Conservation (phyloP, 2,113 vertebrate species). For the Lontra canadensis region DNA sequence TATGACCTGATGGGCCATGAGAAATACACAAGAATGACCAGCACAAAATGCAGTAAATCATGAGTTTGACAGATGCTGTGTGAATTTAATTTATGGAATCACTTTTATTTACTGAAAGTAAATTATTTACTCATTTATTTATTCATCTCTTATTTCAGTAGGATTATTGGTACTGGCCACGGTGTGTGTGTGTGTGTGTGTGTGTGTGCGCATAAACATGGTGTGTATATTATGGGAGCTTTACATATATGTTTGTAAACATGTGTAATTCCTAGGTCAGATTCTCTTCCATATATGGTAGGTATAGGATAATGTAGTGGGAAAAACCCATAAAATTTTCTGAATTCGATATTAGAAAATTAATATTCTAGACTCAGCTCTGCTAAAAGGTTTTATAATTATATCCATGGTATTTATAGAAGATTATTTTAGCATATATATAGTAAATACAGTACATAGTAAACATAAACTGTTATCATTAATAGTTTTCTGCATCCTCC, state of each 20-base stretch:
- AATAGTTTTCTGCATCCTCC: neutral
- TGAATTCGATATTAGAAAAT: neutral
- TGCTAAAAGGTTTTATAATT: constrained; percentile 4
- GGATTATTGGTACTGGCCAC: neutral
- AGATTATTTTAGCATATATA: neutral
- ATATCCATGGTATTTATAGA: neutral
- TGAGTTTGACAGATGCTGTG: neutral
- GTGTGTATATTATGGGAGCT: neutral
- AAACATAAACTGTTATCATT: neutral
- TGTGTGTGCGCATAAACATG: neutral
- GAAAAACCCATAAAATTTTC: neutral
- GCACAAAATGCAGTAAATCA: neutral
- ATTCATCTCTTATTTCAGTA: neutral
- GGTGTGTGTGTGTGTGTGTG: neutral
- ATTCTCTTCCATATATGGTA: neutral
- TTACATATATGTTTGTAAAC: neutral
- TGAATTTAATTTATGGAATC: neutral
- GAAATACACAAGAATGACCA: neutral
- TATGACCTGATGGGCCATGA: neutral
- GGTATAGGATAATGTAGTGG: neutral
- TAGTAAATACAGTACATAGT: neutral
- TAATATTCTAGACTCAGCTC: neutral
- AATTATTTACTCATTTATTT: neutral
- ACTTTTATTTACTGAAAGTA: neutral
- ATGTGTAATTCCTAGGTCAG: neutral